Percentiles rank a stretch among this genome's conserved stretches.
Evolutionary conservation across 2,888 invertebrate genomes (phyloP).

Genomic region (Isotomurus palustris): DNA sequence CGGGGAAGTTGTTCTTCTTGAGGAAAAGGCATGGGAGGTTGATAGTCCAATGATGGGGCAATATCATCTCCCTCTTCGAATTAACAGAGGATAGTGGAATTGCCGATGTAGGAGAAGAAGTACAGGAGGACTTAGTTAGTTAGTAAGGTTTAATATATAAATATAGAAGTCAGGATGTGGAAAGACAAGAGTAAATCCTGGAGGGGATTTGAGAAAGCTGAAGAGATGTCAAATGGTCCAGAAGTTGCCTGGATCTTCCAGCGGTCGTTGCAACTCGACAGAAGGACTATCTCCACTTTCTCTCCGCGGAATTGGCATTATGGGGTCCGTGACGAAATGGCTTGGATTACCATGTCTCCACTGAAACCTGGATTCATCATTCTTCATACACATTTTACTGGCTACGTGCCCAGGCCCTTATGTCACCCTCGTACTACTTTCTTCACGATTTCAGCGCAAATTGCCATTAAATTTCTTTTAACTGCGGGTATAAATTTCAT

Average conservation of each 20-base stretch:
- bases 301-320: constrained; percentile 19
- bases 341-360: constrained; percentile 46
- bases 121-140: neutral
- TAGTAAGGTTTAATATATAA: constrained; percentile 14
- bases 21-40: neutral
- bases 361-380: constrained; percentile 45
- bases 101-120: neutral
- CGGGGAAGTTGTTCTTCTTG: neutral
- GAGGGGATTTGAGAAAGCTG: constrained; percentile 45
- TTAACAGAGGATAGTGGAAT: neutral
- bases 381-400: constrained; percentile 30
- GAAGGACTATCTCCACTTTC: constrained; percentile 25
- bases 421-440: constrained; percentile 3
- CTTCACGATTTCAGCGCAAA: constrained; percentile 3
- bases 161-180: constrained; percentile 39
- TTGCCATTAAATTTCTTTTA: constrained; percentile 9
- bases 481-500: constrained; percentile 4
- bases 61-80: neutral
- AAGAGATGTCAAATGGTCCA: constrained; percentile 47
- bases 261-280: constrained; percentile 39
- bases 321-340: constrained; percentile 45
- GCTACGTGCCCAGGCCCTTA: constrained; percentile 8
- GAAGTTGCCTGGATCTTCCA: constrained; percentile 42
- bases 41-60: neutral
- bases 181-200: constrained; percentile 41